Conservation (phyloP, 2,113 vertebrate genomes). For the Oceanodroma tethys region DNA sequence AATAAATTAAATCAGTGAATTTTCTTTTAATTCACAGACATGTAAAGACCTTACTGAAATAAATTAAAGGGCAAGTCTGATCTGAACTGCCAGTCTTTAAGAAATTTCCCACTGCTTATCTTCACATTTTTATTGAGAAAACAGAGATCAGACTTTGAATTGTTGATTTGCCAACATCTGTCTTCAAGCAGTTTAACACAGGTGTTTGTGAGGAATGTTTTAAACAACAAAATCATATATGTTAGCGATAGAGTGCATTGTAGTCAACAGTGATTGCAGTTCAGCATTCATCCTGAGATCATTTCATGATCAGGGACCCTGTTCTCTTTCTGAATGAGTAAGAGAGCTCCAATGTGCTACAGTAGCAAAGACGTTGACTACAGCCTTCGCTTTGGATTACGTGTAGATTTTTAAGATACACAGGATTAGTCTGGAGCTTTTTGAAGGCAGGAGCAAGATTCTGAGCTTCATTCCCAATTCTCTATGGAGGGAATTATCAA, state of each 20-base stretch:
- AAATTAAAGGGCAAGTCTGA: not conserved
- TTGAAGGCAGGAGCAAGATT: not conserved
- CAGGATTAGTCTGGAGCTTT: not conserved
- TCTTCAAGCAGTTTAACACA: not conserved
- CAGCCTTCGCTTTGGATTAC: fast-evolving
- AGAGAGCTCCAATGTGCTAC: not conserved
- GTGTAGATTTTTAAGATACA: not conserved
- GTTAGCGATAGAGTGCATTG: not conserved
- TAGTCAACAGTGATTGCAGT: not conserved
- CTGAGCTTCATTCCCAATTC: not conserved
- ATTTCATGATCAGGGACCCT: not conserved
- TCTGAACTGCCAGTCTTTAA: not conserved
- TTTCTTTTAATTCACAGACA: not conserved
- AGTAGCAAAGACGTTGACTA: not conserved
- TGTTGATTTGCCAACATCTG: not conserved
- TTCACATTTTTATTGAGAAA: not conserved
- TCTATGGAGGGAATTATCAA: not conserved
- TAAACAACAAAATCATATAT: not conserved
- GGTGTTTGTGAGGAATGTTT: not conserved
- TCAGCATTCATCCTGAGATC: not conserved
- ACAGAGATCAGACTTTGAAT: not conserved
- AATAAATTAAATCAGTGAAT: not conserved
- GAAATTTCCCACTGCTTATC: not conserved
- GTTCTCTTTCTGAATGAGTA: not conserved
- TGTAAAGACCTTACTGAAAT: not conserved